phyloP scores from a whole-genome alignment of 2,113 vertebrate genomes.

The Chascanopsetta lugubris region DNA sequence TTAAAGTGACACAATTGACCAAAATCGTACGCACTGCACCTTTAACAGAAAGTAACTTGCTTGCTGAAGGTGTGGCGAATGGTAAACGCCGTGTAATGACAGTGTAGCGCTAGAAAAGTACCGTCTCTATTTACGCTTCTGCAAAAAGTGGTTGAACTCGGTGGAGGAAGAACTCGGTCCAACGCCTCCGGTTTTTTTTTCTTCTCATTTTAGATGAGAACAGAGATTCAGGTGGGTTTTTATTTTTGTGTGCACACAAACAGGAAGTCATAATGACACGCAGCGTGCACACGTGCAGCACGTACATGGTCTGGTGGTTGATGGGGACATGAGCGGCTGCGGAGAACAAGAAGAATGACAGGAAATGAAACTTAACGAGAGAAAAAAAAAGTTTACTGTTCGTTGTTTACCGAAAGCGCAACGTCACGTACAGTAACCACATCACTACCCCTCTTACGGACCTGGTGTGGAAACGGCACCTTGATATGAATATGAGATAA shows the following conservation, averaged over 20 bases:
- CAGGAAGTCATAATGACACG: constrained; percentile 44
- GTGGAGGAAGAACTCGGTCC: constrained; percentile 41
- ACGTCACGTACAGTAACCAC: constrained; percentile 3
- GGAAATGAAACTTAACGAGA: neutral
- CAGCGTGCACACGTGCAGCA: constrained; percentile 1
- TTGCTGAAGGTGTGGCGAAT: constrained; percentile 47
- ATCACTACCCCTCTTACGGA: too few relatives aligned
- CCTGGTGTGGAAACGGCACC: too few relatives aligned
- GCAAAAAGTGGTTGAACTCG: constrained; percentile 60
- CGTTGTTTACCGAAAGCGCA: too few relatives aligned
- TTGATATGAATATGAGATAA: too few relatives aligned
- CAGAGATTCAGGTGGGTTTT: constrained; percentile 20
- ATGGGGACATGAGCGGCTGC: constrained; percentile 5
- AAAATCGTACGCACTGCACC: too few relatives aligned
- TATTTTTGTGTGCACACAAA: constrained; percentile 24
- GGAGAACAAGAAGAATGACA: neutral
- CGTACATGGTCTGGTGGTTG: constrained; percentile 22
- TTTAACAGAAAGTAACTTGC: too few relatives aligned
- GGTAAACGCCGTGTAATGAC: constrained; percentile 66
- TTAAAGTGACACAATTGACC: too few relatives aligned
- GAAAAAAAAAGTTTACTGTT: neutral
- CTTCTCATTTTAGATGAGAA: constrained; percentile 36
- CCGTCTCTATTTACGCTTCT: constrained; percentile 24
- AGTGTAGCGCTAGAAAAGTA: constrained; percentile 56
- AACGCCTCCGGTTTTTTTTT: constrained; percentile 26